Base-by-base conservation (phyloP, 2,113 vertebrate species). In the Azemiops feae region DNA sequence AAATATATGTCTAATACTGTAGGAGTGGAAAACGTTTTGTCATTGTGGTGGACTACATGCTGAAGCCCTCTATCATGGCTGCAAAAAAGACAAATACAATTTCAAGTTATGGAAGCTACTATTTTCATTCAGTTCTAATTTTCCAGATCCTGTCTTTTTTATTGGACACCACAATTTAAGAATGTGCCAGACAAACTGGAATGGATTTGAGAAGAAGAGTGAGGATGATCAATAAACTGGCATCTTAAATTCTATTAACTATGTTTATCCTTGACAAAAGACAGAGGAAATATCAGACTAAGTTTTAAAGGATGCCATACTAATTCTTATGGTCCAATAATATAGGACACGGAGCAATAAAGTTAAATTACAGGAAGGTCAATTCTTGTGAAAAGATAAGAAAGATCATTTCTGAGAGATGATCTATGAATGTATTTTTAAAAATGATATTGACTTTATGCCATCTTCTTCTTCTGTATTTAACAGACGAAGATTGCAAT, bases 401-500 rank as follows among this genome's bases (percentile, higher is more conserved):
- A 18, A 74, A 81, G 20, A 9, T 50, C 18, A 34, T 81, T 81
- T 81, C 20, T 43, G 18, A 81, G n/a, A 39, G n/a, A 64, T 64
- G 1, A 81, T 81, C 16, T 81, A 5, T 81, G 16, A 81, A 81
- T 39, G 34, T 81, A 81, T 81, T 39, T 81, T 81, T 39, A 39
- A 81, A 81, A 81, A 81, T 39, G 64, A 14, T 74, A 74, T 34
- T 34, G 69, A 39, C 14, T 81, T 81, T 22, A 81, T 81, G 18
- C 34, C 20, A 1, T 22, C 18, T 39, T 23, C 87, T 95, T 27
- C 3, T 91, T 95, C 95, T 69, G 93, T 94, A 81, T 47, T 96
- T 93, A 93, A 90, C 94, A 98, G 98, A 98, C 98, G 34, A 98
- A 98, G 94, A 96, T 95, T 95, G 98, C 98, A 25, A 95, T 99